Conservation (phyloP, 2,113 vertebrate species). For the Protobothrops flavoviridis region DNA sequence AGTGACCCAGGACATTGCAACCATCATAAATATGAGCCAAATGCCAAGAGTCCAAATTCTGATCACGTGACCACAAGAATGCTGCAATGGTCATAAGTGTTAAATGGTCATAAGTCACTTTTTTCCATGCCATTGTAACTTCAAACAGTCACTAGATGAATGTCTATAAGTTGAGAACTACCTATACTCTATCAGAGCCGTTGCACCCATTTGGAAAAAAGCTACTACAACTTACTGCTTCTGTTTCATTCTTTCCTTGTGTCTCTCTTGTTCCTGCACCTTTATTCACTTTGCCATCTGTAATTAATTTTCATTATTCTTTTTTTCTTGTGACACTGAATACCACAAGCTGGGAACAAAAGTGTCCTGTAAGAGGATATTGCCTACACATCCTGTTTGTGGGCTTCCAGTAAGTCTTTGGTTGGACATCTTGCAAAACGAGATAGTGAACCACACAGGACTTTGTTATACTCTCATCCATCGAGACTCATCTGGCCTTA, state of each 20-base stretch:
- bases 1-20: neutral
- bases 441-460: neutral
- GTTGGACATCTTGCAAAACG: neutral
- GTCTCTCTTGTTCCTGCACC: neutral
- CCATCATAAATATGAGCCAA: neutral
- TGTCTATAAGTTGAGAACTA: neutral
- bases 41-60: neutral
- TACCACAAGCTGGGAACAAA: neutral
- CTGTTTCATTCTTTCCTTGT: neutral
- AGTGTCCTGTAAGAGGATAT: neutral
- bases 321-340: neutral
- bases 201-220: neutral
- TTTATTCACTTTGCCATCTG: neutral
- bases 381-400: neutral
- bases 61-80: neutral
- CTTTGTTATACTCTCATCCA: neutral
- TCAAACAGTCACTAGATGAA: neutral
- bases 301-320: neutral
- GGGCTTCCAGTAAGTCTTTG: neutral
- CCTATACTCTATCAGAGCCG: neutral
- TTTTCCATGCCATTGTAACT: neutral
- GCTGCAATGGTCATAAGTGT: neutral
- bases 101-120: neutral
- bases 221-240: neutral
- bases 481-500: neutral